Evolutionary conservation across 2,113 vertebrate genomes (phyloP), one percentile per base, ranked within the genome.

Genomic region (Pseudorectes ferrugineus): DNA sequence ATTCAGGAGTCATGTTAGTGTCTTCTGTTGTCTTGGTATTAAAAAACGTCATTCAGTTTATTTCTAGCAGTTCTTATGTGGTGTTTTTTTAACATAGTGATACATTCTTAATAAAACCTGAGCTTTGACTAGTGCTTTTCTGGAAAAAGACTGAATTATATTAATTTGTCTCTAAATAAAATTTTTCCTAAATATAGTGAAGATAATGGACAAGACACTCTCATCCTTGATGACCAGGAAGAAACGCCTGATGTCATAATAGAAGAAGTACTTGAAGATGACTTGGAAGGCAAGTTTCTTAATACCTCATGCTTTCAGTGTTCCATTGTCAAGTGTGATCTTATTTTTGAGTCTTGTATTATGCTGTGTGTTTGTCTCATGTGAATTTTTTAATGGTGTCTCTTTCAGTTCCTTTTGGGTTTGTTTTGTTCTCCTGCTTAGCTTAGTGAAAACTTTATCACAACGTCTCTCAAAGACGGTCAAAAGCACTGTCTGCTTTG

Each of bases 221-320:
- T 55, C 46, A 71, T 18, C 25, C 51, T 36, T 52, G 75, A 35
- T 92, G 86, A 63, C 28, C 73, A 73, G 91, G 91, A 95, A 73
- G 95, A 94, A 66, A 67, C 42, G 7, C 97, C 98, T 92, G 97
- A 98, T 92, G 96, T 99, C 33, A 97, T 99, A 62, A 96, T 99
- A 88, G 98, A 99, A 95, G 98, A 99, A 96, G 80, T 98, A 84
- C 65, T 98, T 78, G 98, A 98, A 66, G 98, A 98, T 78, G 70
- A 88, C 38, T 33, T 93, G 42, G 92, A 96, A 94, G 89, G 98
- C 97, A 92, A 97, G 98, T 97, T 68, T 87, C 51, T 84, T 57
- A 48, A 62, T 93, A 78, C 3, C 40, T 68, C 43, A 36, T 55
- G 40, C 31, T 48, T 73, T 36, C 36, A 38, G 3, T 38, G 5